Percentiles rank a stretch among this genome's conserved stretches.
Conservation (phyloP, 2,797 vertebrate species). For the Rhyacichthys aspro region DNA sequence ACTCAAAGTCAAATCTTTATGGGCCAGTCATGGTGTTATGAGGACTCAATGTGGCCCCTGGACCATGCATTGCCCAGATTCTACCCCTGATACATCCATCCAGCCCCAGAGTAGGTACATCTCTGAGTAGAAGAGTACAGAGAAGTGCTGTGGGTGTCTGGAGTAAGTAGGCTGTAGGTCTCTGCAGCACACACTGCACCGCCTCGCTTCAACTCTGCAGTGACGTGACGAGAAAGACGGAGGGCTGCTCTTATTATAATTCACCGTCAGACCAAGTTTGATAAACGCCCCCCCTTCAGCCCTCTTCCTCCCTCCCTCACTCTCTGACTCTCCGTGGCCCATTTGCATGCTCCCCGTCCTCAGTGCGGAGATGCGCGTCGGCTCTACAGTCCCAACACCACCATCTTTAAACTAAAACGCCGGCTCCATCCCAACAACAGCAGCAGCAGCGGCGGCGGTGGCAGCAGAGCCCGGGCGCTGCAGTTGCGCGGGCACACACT, state of each 20-base stretch:
- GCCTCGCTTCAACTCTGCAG: slow-evolving; percentile 73
- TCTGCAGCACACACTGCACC: slow-evolving; percentile 42
- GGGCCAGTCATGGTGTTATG: no score
- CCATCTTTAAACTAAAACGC: slow-evolving; percentile 85
- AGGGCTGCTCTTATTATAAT: slow-evolving; percentile 83
- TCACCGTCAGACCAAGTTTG: slow-evolving; percentile 90
- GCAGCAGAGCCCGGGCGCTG: slow-evolving; percentile 73
- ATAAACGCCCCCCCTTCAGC: slow-evolving; percentile 82
- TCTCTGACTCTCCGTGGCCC: slow-evolving; percentile 62
- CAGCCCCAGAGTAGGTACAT: background rate
- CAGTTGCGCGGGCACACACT: slow-evolving; percentile 69
- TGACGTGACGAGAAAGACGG: slow-evolving; percentile 68
- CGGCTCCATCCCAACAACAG: slow-evolving; percentile 49
- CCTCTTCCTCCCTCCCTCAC: slow-evolving; percentile 4
- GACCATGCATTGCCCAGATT: no score
- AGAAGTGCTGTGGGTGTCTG: slow-evolving; percentile 8
- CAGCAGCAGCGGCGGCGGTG: slow-evolving; percentile 39
- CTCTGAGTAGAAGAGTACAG: background rate
- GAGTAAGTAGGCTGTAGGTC: no score
- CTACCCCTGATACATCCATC: background rate
- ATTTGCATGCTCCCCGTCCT: slow-evolving; percentile 81
- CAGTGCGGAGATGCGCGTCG: slow-evolving; percentile 52
- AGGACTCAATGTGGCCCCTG: no score
- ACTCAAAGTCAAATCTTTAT: no score
- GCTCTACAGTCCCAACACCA: slow-evolving; percentile 62